Conservation (phyloP, 1,140 invertebrate species). For the Sweltsa coloradensis region DNA sequence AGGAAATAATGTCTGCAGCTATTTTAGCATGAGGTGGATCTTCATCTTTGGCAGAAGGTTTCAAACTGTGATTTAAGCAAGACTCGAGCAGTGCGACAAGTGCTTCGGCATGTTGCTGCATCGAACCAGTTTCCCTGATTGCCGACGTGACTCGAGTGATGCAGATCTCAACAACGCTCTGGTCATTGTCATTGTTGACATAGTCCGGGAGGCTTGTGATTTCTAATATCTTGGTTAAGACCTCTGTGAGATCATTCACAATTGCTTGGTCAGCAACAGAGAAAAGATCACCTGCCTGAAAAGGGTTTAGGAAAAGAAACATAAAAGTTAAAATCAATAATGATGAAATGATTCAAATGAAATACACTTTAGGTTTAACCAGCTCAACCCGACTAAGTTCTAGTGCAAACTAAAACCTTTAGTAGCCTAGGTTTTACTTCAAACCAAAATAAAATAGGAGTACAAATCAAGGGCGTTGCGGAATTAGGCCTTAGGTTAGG, state of each 20-base stretch:
- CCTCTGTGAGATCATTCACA: conserved; percentile 71
- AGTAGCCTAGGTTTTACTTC: too few species aligned
- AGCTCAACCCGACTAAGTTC: neutral
- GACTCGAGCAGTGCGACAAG: conserved; percentile 74
- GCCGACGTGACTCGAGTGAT: conserved; percentile 78
- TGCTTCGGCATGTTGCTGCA: conserved; percentile 71
- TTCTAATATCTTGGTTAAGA: conserved; percentile 61
- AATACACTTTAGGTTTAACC: neutral
- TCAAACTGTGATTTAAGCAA: conserved; percentile 77
- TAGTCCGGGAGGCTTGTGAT: conserved; percentile 73
- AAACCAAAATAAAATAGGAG: too few species aligned
- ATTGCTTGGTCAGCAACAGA: conserved; percentile 74
- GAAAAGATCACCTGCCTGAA: conserved; percentile 75
- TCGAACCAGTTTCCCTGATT: conserved; percentile 74
- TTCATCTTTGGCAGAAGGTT: conserved; percentile 61
- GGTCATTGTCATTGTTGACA: conserved; percentile 75
- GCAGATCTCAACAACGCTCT: conserved; percentile 88
- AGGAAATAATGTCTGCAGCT: conserved; percentile 84
- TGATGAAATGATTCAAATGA: neutral
- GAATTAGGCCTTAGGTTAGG: too few species aligned
- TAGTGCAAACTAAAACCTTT: too few species aligned
- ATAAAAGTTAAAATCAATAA: neutral
- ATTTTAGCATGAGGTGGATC: conserved; percentile 94
- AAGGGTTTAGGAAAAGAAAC: conserved; percentile 12
- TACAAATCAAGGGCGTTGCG: too few species aligned